A percentile compares a stretch with the other conserved stretches of the same genome.
phyloP scores from a whole-genome alignment of 1,140 invertebrate species.

The Saccostrea cuccullata region DNA sequence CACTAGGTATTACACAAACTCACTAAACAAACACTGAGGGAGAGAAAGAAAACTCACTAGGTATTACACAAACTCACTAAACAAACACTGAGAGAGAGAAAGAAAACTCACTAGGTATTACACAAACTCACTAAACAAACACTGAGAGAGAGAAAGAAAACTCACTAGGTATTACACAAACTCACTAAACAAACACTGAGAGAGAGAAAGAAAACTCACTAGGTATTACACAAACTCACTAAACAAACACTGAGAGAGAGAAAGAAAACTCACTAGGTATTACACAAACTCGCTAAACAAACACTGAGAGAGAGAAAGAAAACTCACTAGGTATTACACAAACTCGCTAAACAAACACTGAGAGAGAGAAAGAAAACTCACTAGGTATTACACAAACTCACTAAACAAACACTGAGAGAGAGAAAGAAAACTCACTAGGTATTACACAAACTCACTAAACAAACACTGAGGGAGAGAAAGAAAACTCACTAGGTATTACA shows the following conservation, averaged over 20 bases:
- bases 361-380: too few relatives aligned
- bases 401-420: too few relatives aligned
- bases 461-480: too few relatives aligned
- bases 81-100: constrained; percentile 53
- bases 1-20: constrained; percentile 46
- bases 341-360: too few relatives aligned
- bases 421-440: too few relatives aligned
- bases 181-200: constrained; percentile 29
- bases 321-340: too few relatives aligned
- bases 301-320: too few relatives aligned
- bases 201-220: constrained; percentile 67
- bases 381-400: too few relatives aligned
- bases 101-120: constrained; percentile 61
- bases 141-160: constrained; percentile 65
- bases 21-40: constrained; percentile 46
- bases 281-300: neutral
- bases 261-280: constrained; percentile 45
- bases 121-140: too few relatives aligned
- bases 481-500: too few relatives aligned
- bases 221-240: neutral
- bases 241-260: too few relatives aligned
- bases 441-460: too few relatives aligned
- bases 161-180: constrained; percentile 50
- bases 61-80: neutral
- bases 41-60: constrained; percentile 66